These are phyloP conservation scores for Percopsis omiscomaycus DNA, from an alignment of 2,797 vertebrate species.

Conservation along the genomic window DNA sequence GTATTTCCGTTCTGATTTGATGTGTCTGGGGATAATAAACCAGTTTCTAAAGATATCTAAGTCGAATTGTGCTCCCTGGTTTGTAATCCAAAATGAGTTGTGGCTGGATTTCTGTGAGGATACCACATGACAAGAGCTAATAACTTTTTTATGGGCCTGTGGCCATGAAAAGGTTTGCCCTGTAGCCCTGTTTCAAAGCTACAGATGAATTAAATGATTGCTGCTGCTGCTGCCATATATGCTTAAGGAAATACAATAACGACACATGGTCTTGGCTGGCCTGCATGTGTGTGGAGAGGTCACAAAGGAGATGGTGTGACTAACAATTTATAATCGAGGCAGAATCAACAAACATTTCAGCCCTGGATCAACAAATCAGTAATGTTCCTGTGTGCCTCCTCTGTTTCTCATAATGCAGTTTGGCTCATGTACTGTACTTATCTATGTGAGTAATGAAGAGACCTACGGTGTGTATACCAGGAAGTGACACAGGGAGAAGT, in stretches of 20 bases:
- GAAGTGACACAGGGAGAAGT: neutral
- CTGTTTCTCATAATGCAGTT: neutral
- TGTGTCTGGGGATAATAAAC: conserved; percentile 18
- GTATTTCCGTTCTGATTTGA: conserved; percentile 5
- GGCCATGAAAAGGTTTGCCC: conserved; percentile 1
- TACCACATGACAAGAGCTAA: conserved; percentile 37
- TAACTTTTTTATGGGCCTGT: conserved; percentile 23
- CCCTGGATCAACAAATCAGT: conserved; percentile 12
- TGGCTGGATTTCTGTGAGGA: conserved; percentile 29
- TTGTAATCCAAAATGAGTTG: conserved; percentile 16
- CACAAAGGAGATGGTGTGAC: conserved; percentile 39
- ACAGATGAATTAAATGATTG: too few relatives aligned
- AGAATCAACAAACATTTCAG: neutral
- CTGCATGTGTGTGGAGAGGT: conserved; percentile 45
- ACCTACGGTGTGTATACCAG: neutral
- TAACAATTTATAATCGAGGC: too few relatives aligned
- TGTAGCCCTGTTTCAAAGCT: too few relatives aligned
- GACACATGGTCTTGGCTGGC: neutral
- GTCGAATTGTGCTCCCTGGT: neutral
- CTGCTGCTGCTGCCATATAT: too few relatives aligned
- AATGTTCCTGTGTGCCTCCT: conserved; percentile 3
- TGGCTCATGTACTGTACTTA: neutral
- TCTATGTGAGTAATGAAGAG: neutral
- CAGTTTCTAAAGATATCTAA: conserved; percentile 6
- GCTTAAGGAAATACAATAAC: too few relatives aligned